Conservation (phyloP, 1,140 invertebrate genomes). For the Zaprionus lachaisei region DNA sequence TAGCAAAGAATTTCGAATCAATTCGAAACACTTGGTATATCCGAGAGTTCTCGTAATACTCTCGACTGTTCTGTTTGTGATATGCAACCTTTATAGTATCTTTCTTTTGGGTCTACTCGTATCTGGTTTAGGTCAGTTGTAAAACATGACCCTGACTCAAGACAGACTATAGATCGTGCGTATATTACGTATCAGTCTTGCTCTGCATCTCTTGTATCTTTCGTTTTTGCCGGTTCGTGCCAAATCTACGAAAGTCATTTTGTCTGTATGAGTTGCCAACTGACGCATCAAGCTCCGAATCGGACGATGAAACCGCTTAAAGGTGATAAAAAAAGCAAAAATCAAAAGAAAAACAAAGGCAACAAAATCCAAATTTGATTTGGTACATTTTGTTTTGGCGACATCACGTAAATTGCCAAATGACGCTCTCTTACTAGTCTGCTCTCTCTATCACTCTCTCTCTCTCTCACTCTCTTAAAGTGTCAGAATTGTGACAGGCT, state of each 20-base stretch:
- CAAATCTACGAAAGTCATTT: conserved; percentile 46
- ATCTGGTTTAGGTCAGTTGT: conserved; percentile 20
- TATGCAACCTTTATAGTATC: not conserved
- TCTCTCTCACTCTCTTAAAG: conserved; percentile 9
- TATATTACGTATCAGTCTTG: conserved; percentile 14
- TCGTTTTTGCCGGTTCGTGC: conserved; percentile 52
- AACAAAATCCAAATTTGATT: conserved; percentile 27
- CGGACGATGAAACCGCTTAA: conserved; percentile 34
- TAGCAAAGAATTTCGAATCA: not conserved
- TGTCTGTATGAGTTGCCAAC: conserved; percentile 46
- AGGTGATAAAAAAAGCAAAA: conserved; percentile 29
- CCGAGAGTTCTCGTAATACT: not conserved
- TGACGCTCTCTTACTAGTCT: conserved; percentile 16
- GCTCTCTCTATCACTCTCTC: not conserved
- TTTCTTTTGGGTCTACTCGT: not conserved
- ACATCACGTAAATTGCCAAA: conserved; percentile 64
- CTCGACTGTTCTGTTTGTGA: not conserved
- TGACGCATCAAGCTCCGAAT: conserved; percentile 58
- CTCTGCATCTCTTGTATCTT: conserved; percentile 22
- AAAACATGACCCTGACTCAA: conserved; percentile 35
- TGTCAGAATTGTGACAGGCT: conserved; percentile 28
- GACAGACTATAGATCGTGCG: conserved; percentile 34
- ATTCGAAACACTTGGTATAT: not conserved
- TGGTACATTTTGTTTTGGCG: conserved; percentile 38
- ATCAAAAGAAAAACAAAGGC: conserved; percentile 16